Conservation (phyloP, 2,797 vertebrate species). For the Euphonia xanthogaster region DNA sequence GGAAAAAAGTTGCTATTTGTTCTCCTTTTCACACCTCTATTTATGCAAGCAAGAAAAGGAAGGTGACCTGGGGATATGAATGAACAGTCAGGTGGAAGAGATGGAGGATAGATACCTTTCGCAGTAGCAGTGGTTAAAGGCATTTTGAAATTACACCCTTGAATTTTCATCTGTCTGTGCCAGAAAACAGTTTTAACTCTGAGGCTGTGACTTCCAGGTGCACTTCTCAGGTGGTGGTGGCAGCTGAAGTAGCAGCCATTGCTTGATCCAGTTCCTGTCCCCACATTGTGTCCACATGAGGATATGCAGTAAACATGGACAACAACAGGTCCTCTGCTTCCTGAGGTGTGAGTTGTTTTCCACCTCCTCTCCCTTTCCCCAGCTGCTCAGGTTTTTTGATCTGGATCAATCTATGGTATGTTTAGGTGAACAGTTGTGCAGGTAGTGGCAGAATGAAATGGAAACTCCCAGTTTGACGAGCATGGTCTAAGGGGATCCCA, state of each 20-base stretch:
- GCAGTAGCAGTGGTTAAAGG: neutral
- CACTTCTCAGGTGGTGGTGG: neutral
- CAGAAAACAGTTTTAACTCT: neutral
- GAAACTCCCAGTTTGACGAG: neutral
- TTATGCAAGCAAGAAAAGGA: neutral
- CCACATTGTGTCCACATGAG: accelerated
- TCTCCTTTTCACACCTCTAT: constrained; percentile 22
- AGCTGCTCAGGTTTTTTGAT: neutral
- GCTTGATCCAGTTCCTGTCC: neutral
- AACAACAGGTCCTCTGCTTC: neutral
- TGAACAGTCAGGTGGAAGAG: neutral
- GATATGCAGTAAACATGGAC: neutral
- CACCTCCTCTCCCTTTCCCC: neutral
- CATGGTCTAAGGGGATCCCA: neutral
- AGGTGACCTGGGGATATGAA: constrained; percentile 20
- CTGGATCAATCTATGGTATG: neutral
- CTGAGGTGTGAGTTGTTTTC: neutral
- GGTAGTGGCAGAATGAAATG: neutral
- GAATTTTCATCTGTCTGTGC: neutral
- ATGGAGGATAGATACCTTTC: neutral
- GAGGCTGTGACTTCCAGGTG: neutral
- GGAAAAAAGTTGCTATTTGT: neutral
- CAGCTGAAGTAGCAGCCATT: neutral
- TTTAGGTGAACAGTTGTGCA: neutral
- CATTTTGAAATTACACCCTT: neutral